phyloP scores from a whole-genome alignment of 2,888 invertebrate genomes.

The Podabrus alpinus region DNA sequence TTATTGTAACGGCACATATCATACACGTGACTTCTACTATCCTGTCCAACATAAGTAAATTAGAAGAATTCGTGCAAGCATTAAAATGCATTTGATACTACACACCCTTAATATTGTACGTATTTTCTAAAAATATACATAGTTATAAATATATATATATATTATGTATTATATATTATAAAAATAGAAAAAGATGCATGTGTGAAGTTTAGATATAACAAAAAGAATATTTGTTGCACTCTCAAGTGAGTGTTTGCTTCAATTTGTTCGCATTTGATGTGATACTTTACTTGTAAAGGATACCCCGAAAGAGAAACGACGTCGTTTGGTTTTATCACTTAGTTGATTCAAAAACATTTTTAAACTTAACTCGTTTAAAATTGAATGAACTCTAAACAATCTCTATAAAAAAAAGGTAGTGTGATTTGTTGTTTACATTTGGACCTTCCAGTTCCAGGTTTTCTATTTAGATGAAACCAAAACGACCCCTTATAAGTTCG shows the following conservation, averaged over 20 bases:
- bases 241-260: slow-evolving; percentile 41
- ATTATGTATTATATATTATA: slow-evolving; percentile 10
- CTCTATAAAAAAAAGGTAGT: not conserved
- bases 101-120: slow-evolving; percentile 47
- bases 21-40: slow-evolving; percentile 54
- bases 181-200: slow-evolving; percentile 13
- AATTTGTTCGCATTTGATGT: slow-evolving; percentile 54
- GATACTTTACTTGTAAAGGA: slow-evolving; percentile 42
- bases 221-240: slow-evolving; percentile 36
- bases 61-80: slow-evolving; percentile 23
- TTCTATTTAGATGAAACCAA: not conserved
- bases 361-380: not conserved
- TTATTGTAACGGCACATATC: slow-evolving; percentile 48
- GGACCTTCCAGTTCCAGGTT: not conserved
- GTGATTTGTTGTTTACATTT: not conserved
- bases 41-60: slow-evolving; percentile 50
- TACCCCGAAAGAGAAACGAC: slow-evolving; percentile 11
- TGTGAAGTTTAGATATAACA: slow-evolving; percentile 25
- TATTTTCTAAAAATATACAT: slow-evolving; percentile 53
- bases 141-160: slow-evolving; percentile 33
- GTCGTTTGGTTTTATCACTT: slow-evolving; percentile 17
- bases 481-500: slow-evolving; percentile 6
- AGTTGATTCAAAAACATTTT: not conserved
- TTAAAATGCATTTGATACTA: slow-evolving; percentile 46
- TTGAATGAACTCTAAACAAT: not conserved